Evolutionary conservation across 1,140 invertebrate genomes (phyloP), one percentile per base, ranked within the genome.

Genomic region (Octopus bimaculoides): DNA sequence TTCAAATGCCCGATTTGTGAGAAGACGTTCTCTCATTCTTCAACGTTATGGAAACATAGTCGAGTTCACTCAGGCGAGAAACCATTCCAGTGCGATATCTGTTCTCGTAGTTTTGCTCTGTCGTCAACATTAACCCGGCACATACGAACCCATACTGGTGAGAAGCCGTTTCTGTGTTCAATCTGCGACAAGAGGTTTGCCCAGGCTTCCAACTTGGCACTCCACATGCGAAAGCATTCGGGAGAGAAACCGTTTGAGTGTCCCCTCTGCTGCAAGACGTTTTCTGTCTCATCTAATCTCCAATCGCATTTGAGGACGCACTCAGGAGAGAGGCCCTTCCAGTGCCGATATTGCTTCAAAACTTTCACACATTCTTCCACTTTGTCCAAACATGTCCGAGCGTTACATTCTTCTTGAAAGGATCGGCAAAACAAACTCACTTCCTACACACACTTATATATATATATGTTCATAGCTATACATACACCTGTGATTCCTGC

Each of bases 151-250:
- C 85, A 85, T 75, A 85, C 85, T 5, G 85, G 97, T 0, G 97
- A 98, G 90, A 98, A 98, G 85, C 96, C 97, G 0, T 98, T 97
- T 91, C 94, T 94, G 20, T 98, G 97, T 89, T 94, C 94, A 78
- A 95, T 97, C 85, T 98, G 97, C 88, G 7, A 71, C 26, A 71
- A 71, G 14, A 14, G 66, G 8, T 71, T 71, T 14, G 66, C 66
- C 1, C 66, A 71, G 66, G 66, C 66, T 6, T 71, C 66, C 17
- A 71, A 71, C 3, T 6, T 71, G 66, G 17, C 66, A 0, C 66
- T 71, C 5, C 66, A 71, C 14, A 6, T 71, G 14, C 66, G 66
- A 14, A 71, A 71, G 17, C 66, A 71, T 71, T 71, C 66, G 0
- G 66, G 66, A 17, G 66, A 12, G 66, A 71, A 71, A 71, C 66